Conservation (phyloP, 2,888 invertebrate genomes). For the Lamellibrachia columna region DNA sequence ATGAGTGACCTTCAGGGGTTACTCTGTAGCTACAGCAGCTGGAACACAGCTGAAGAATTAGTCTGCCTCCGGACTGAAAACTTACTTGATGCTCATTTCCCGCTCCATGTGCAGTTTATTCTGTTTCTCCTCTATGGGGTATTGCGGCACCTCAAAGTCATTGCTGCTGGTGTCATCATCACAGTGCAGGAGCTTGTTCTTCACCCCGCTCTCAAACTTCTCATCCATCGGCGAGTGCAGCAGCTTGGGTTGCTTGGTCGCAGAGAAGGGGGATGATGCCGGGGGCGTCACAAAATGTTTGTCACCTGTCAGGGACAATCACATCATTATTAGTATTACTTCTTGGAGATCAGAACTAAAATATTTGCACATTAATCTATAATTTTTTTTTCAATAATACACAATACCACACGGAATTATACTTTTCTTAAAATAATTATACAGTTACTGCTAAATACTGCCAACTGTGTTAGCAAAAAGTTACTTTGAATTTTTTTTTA, state of each 20-base stretch:
- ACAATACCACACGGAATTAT: too few species aligned
- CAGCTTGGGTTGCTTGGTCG: background rate
- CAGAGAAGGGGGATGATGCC: background rate
- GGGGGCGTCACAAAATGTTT: background rate
- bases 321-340: background rate
- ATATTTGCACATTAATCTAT: too few species aligned
- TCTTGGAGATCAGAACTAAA: background rate
- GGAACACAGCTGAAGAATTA: too few species aligned
- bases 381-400: too few species aligned
- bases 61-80: background rate
- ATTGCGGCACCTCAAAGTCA: constrained; percentile 86
- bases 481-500: too few species aligned
- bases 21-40: too few species aligned
- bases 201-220: background rate
- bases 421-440: too few species aligned
- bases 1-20: too few species aligned
- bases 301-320: background rate
- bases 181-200: background rate
- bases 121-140: constrained; percentile 88
- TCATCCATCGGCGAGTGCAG: background rate
- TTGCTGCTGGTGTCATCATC: constrained; percentile 79
- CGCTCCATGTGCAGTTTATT: constrained; percentile 57
- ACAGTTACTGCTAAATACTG: too few species aligned
- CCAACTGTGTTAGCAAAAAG: too few species aligned
- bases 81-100: constrained; percentile 36